Conservation (phyloP, 1,140 invertebrate genomes). For the Branchinecta lynchi region DNA sequence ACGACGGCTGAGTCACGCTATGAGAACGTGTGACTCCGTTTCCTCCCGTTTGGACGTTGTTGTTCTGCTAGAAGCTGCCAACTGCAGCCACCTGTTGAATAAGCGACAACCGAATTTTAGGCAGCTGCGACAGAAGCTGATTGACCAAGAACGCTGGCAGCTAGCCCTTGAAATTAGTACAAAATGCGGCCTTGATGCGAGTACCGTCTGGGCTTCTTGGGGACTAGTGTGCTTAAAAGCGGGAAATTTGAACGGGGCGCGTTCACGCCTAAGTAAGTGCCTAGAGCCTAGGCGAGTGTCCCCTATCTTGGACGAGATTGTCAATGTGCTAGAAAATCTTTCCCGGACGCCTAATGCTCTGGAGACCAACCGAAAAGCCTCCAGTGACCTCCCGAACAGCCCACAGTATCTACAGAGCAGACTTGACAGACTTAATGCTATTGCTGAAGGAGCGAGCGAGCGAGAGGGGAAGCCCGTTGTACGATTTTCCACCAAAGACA, state of each 20-base stretch:
- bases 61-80: conserved; percentile 31
- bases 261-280: conserved; percentile 46
- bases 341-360: conserved; percentile 47
- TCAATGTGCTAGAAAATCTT: conserved; percentile 45
- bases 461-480: background rate
- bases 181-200: conserved; percentile 60
- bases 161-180: conserved; percentile 61
- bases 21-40: conserved; percentile 33
- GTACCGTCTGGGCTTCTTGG: conserved; percentile 67
- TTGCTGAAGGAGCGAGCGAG: background rate
- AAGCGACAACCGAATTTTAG: conserved; percentile 35
- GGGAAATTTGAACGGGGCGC: conserved; percentile 52
- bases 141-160: conserved; percentile 64
- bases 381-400: background rate
- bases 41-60: conserved; percentile 33
- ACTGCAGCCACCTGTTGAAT: conserved; percentile 27
- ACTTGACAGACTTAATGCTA: background rate
- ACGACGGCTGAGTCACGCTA: conserved; percentile 31
- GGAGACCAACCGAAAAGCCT: too few species aligned
- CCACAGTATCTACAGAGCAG: background rate
- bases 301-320: conserved; percentile 47
- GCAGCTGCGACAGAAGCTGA: conserved; percentile 41
- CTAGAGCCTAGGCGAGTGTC: conserved; percentile 41
- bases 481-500: background rate
- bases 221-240: conserved; percentile 63